Evolutionary conservation across 2,113 vertebrate species (phyloP), one percentile per base, ranked within the genome.

Genomic region (Oncorhynchus masou): DNA sequence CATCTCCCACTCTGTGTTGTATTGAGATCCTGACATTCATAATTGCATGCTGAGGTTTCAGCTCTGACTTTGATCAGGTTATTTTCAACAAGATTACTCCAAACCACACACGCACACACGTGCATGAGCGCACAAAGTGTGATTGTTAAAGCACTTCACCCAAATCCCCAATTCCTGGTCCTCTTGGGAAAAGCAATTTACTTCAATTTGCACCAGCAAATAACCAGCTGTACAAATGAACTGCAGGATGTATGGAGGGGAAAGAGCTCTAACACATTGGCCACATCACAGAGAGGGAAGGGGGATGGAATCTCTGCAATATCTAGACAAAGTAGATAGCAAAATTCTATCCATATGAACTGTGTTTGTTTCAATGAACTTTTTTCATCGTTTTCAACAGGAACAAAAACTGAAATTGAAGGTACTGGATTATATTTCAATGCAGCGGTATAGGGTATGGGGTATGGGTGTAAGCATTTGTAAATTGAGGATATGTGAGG

Each of bases 201-300:
- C 51, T 62, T 70, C 24, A 80, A 83, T 81, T 54, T 84, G 74
- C 67, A 69, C 62, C 24, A 25, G 70, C 62, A 72, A 83, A 79
- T 45, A 24, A 34, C 59, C 83, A 85, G 81, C 83, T 87, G 85
- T 85, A 76, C 57, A 87, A 87, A 87, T 83, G 75, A 75, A 80
- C 68, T 65, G 75, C 79, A 83, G 83, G 79, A 85, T 79, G 81
- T 77, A 77, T 77, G 76, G 70, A 78, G 75, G 66, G 64, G 70
- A 76, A 81, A 68, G 70, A 67, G 70, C 29, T 54, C 19, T 25
- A 77, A 64, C 34, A 75, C 70, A 76, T 31, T 78, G 65, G 72
- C 57, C 73, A 77, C 74, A 77, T 73, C 66, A 74, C 49, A 80
- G 22, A 80, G 45, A 65, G 25, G 60, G 9, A 12, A 59, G 51